A percentile compares a stretch with the other conserved stretches of the same genome.
Conservation (phyloP, 2,888 invertebrate genomes). For the Lydus trimaculatus region DNA sequence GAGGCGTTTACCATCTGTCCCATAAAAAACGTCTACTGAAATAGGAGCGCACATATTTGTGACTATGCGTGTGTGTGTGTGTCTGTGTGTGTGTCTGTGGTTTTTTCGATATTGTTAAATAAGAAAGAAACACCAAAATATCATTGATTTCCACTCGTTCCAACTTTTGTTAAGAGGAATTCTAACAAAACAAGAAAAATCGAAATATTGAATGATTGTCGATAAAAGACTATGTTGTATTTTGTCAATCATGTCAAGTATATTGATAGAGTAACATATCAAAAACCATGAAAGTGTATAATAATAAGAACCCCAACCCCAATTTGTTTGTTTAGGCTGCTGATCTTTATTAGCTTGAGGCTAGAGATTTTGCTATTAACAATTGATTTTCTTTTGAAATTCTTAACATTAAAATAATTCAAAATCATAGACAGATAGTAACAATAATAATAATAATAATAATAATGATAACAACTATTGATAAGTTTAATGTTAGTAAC, state of each 20-base stretch:
- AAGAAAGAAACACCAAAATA: background rate
- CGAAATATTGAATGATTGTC: background rate
- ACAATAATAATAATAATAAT: too few relatives aligned
- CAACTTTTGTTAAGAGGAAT: background rate
- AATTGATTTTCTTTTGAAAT: background rate
- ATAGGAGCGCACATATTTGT: background rate
- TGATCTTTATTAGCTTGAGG: constrained; percentile 2
- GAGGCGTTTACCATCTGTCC: constrained; percentile 57
- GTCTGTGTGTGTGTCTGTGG: background rate
- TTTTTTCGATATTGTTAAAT: background rate
- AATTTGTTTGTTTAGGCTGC: constrained; percentile 1
- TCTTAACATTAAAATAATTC: background rate
- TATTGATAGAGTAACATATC: background rate
- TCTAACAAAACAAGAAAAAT: background rate
- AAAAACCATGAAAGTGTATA: constrained; percentile 1
- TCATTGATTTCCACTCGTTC: background rate
- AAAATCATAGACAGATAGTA: too few relatives aligned
- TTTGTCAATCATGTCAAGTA: constrained; percentile 6
- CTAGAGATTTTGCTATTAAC: background rate
- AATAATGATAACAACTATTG: background rate
- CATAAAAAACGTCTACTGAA: constrained; percentile 48
- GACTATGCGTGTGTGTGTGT: too few relatives aligned
- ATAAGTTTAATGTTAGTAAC: background rate
- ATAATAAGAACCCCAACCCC: constrained; percentile 3
- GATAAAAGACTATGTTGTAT: background rate